Conservation (phyloP, 1,140 invertebrate genomes). For the Drosophila neocordata region DNA sequence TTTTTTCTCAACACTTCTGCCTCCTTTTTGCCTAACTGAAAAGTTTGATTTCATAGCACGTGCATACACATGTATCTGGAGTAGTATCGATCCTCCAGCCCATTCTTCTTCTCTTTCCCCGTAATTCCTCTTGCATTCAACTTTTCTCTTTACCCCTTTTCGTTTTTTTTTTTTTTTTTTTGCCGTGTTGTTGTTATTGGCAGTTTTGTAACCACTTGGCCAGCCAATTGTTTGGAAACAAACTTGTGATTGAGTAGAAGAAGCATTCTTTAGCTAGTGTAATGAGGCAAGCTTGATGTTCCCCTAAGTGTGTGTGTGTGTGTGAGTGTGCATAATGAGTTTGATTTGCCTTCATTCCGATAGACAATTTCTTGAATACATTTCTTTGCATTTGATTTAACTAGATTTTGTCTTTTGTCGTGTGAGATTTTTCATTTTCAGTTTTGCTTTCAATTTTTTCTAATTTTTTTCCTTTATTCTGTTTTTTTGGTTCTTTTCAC, state of each 20-base stretch:
- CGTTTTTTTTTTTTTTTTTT: too few species aligned
- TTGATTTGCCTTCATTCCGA: not conserved
- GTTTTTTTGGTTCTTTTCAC: not conserved
- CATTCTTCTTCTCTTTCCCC: too few species aligned
- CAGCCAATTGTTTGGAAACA: conserved; percentile 81
- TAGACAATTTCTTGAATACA: not conserved
- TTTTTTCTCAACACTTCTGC: conserved; percentile 52
- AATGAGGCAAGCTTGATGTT: conserved; percentile 37
- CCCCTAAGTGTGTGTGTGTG: not conserved
- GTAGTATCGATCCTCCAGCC: conserved; percentile 6
- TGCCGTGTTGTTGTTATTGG: conserved; percentile 21
- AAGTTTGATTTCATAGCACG: conserved; percentile 70
- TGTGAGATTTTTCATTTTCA: not conserved
- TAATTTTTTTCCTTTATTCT: conserved; percentile 22
- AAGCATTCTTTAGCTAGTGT: conserved; percentile 26
- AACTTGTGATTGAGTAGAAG: conserved; percentile 64
- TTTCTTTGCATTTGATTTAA: conserved; percentile 5
- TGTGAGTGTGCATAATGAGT: conserved; percentile 1
- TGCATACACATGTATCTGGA: conserved; percentile 60
- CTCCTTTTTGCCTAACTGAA: conserved; percentile 19
- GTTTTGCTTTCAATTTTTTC: not conserved
- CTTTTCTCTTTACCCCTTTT: not conserved
- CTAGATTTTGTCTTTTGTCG: not conserved
- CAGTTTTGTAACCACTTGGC: conserved; percentile 77
- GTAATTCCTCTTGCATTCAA: not conserved